Conservation (phyloP, 2,888 invertebrate genomes). For the Nasonovia ribisnigri region DNA sequence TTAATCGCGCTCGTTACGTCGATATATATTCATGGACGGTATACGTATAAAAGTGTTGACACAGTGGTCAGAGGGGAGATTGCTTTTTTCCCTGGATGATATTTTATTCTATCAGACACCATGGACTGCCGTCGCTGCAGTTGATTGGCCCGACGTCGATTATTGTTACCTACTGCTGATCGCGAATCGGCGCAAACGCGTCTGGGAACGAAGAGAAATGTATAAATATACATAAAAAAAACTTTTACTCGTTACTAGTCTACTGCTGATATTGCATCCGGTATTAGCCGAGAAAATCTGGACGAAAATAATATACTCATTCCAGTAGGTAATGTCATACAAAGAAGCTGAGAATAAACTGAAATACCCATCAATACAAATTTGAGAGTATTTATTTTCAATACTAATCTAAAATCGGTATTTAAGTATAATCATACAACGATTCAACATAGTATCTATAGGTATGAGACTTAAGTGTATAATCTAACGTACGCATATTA, state of each 20-base stretch:
- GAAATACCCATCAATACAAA: neutral
- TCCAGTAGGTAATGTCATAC: neutral
- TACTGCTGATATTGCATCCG: neutral
- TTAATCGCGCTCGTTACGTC: neutral
- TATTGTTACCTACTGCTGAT: neutral
- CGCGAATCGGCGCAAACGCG: neutral
- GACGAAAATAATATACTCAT: neutral
- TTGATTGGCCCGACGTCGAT: neutral
- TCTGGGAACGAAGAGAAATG: neutral
- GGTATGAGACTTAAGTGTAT: neutral
- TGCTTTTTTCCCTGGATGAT: neutral
- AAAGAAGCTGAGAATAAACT: neutral
- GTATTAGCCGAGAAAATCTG: neutral
- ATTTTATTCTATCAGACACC: conserved; percentile 13
- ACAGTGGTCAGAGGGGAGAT: neutral
- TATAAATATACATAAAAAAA: neutral
- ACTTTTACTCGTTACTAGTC: conserved; percentile 7
- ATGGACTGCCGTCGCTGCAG: neutral
- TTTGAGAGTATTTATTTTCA: neutral
- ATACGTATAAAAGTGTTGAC: neutral
- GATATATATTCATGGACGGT: neutral
- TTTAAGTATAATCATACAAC: neutral
- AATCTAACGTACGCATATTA: neutral
- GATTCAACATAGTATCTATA: neutral
- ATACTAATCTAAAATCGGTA: neutral